Evolutionary conservation across 2,113 vertebrate genomes (phyloP).

Genomic region (Erythrocebus patas): DNA sequence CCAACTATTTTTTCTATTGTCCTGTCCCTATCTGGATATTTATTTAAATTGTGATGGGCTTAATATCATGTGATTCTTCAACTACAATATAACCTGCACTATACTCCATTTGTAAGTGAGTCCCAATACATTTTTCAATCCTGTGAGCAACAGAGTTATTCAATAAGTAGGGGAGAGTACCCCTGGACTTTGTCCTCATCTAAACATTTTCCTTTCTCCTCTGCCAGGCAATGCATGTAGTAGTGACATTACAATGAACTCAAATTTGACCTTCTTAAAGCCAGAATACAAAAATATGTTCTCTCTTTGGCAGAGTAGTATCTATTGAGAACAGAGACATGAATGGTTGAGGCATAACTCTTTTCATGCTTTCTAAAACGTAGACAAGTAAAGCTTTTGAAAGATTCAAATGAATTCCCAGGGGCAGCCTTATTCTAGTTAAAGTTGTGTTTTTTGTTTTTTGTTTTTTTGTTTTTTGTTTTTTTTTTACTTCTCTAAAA

Average conservation of each 20-base stretch:
- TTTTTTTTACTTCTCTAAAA: slow-evolving; percentile 11
- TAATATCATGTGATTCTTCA: neutral
- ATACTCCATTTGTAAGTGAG: neutral
- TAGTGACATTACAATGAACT: neutral
- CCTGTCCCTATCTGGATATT: neutral
- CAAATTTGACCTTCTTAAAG: neutral
- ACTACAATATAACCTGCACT: neutral
- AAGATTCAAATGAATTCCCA: slow-evolving; percentile 21
- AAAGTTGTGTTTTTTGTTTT: neutral
- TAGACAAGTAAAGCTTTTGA: slow-evolving; percentile 9
- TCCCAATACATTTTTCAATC: neutral
- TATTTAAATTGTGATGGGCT: neutral
- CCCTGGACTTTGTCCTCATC: neutral
- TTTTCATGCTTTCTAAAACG: neutral
- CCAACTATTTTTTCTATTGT: neutral
- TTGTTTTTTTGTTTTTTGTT: no score
- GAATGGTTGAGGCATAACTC: neutral
- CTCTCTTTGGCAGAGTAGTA: neutral
- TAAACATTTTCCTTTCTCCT: neutral
- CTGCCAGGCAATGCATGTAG: neutral
- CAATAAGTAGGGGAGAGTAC: neutral
- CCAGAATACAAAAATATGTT: neutral
- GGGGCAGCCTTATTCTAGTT: neutral
- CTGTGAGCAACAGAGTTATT: neutral
- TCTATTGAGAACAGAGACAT: neutral